Evolutionary conservation across 2,113 vertebrate genomes (phyloP), one percentile per base, ranked within the genome.

Genomic region (Pandion haliaetus): DNA sequence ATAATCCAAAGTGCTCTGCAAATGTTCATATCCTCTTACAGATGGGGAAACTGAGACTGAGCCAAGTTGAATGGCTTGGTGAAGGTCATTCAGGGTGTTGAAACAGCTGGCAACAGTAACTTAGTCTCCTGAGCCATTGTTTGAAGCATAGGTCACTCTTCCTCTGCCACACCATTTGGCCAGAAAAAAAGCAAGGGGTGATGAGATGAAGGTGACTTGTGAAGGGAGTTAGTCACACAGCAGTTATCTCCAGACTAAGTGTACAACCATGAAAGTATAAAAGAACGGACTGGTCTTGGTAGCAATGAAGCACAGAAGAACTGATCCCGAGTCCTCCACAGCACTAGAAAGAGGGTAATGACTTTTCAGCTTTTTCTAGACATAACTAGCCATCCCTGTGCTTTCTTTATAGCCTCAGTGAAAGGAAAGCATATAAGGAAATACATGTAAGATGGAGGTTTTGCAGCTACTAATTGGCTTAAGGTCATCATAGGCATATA

Each of bases 31-130:
- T 88, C 61, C 78, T 77, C 34, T 92, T 93, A 55, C 87, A 96
- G 91, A 86, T 86, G 95, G 84, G 93, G 89, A 96, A 92, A 86
- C 45, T 58, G 92, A 97, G 95, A 82, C 86, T 91, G 62, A 93
- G 96, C 89, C 94, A 96, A 96, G 89, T 66, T 69, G 72, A 95
- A 92, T 38, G 95, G 63, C n/a, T 80, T 86, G 90, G 86, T 34
- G 97, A 95, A 92, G 90, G 97, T 93, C 95, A 94, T 6, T 19
- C 45, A 93, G 82, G 84, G 69, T 2, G 0, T 40, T 86, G 72
- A 44, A 91, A 79, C 83, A 86, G 73, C 94, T 95, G 86, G 70
- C 77, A 70, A 69, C 59, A 94, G 78, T 84, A 92, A 69, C n/a
- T 44, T 55, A 38, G 57, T 78, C 84, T 84, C 79, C 91, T 23